Evolutionary conservation across 2,113 vertebrate species (phyloP), one percentile per base, ranked within the genome.

Genomic region (Ammodytes marinus): DNA sequence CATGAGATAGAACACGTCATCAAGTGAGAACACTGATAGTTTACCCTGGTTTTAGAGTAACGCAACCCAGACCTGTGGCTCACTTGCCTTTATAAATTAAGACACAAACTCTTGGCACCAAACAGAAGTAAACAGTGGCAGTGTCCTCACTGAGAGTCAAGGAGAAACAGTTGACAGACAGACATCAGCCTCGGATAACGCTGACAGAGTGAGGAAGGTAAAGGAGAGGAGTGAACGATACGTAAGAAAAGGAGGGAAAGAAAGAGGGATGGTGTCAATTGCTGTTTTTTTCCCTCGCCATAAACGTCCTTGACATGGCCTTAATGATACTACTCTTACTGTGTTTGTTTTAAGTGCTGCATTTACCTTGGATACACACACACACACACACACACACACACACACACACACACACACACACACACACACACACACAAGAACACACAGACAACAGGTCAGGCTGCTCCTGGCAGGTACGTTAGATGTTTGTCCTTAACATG

Each of bases 181-280:
- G 76, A 70, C 50, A 70, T 74, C 88, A 75, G 86, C 89, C 79
- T 89, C 86, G 13, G 80, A 83, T 92, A 82, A 88, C 89, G 85
- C 43, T 2, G 6, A 35, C 64, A 6, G 54, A 58, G 86, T 52
- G 68, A 87, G 61, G 72, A 61, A 55, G 78, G 90, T 91, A 89
- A 87, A 88, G 66, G 79, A 86, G 88, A 83, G 85, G 68, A 67
- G 37, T 37, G 15, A 63, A 15, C 35, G 82, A 89, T 89, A 86
- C 68, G 84, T 92, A 89, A 92, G 92, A 90, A 91, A 87, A 91
- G 91, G 79, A 91, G 88, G 81, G 84, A 89, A 77, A 80, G 88
- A 46, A 8, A 6, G 47, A 84, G 81, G 69, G 77, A 79, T 74
- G 93, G 93, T 94, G 89, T 94, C 92, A 65, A 40, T 86, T 91